Base-by-base conservation (phyloP, 2,888 invertebrate genomes). In the Mesorhabditis spiculigera region DNA sequence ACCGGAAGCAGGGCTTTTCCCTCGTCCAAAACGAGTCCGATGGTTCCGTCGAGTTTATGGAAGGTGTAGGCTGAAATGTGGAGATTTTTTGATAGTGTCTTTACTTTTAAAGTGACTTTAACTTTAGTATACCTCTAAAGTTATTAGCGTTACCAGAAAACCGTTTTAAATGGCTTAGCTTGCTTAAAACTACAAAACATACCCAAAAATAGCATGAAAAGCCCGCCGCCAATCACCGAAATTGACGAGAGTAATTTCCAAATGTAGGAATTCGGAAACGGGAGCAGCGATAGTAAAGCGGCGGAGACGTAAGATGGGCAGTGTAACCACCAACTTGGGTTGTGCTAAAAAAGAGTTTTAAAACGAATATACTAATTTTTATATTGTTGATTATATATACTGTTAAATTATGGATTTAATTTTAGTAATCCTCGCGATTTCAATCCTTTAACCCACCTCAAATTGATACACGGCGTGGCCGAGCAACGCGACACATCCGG, bases 251-350 rank as follows among this genome's bases (percentile, higher is more conserved):
- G 45, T 42, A 72, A 42, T 42, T 69, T 43, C 72, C 72, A 72
- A 5, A 72, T 8, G n/a, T 42, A n/a, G 28, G 16, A 43, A 16
- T 44, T 58, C 13, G 72, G 72, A 45, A 67, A 61, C 5, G 69
- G 72, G 10, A 63, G 8, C 58, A 72, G 50, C 43, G 66, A 63
- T 43, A 72, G 68, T 10, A 72, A 16, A 13, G 67, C 72, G 5
- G 69, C 67, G 8, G 69, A 50, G 10, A 45, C 67, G 63, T 67
- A 69, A 6, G 67, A 10, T 10, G 72, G 72, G 5, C 63, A 66
- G 45, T 67, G 66, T 8, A 72, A 61, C 72, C 69, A 70, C 71
- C 71, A 71, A 10, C 10, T 68, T 13, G 72, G 63, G 65, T 70
- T 65, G 45, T 50, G 42, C 72, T 72, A n/a, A 16, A 63, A 28